Evolutionary conservation across 2,797 vertebrate species (phyloP), one percentile per base, ranked within the genome.

Genomic region (Microchirus variegatus): DNA sequence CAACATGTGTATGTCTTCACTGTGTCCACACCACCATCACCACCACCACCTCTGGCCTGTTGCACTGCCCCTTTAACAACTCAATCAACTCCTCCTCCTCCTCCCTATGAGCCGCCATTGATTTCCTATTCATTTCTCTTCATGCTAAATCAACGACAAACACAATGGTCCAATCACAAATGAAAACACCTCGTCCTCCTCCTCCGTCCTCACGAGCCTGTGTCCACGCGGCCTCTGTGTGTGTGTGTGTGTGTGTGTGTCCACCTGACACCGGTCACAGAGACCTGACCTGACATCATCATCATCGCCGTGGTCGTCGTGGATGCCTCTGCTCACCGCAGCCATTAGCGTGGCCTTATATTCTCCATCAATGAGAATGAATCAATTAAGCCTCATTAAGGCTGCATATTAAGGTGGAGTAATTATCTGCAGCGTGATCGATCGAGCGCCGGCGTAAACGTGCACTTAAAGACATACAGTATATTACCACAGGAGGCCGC

Each of bases 141-240:
- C 87, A 83, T 86, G 88, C 87, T 88, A 91, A 93, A 93, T 94
- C 93, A 94, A 92, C 91, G 90, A 85, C 89, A 65, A 82, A 88
- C 90, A 93, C 92, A 94, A 92, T 91, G 88, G 91, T 86, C 89
- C 91, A 93, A 93, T 93, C 92, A 93, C 88, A 88, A 87, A 81
- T 22, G n/a, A n/a, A 74, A 70, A 77, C 80, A 72, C 80, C 83
- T 73, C 75, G 77, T 82, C 83, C 88, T 88, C 73, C n/a, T n/a
- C n/a, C n/a, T n/a, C n/a, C n/a, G n/a, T n/a, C n/a, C n/a, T n/a
- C n/a, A n/a, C n/a, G n/a, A n/a, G n/a, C 82, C 88, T 86, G 88
- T 81, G 43, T 8, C 40, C 40, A 14, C 26, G 5, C 31, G 7
- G 31, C 31, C 31, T 31, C 22, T n/a, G n/a, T n/a, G n/a, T n/a